Evolutionary conservation across 2,888 invertebrate species (phyloP), one percentile per base, ranked within the genome.

Genomic region (Hemicrepidius hirtus): DNA sequence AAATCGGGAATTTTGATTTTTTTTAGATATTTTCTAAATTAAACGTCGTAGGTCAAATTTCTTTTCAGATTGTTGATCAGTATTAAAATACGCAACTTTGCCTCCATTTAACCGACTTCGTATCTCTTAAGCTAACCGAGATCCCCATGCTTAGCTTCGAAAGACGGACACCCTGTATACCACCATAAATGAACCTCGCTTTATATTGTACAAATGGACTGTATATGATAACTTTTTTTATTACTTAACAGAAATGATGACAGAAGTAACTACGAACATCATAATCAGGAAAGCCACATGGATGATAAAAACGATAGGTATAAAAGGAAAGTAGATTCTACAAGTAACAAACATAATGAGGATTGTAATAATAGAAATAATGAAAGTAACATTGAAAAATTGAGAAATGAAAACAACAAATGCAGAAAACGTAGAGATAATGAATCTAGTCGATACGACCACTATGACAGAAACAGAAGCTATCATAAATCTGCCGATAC

Each of bases 351-450:
- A 63, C 72, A 71, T 62, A 66, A 66, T 50, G 60, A 16, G 20
- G 41, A 55, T 63, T 46, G 40, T 24, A 59, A 18, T 10, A 40
- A 69, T n/a, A 50, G 63, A 35, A 49, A 13, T 13, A 49, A 28
- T 3, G 28, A 46, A 41, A 44, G 32, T 44, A 71, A 63, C 46
- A n/a, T n/a, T n/a, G 66, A 69, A 32, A 68, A 59, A 60, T 40
- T 46, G 60, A 68, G 46, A 40, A 60, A 60, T 62, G 65, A 73
- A 7, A n/a, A 62, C 24, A 57, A 73, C n/a, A 71, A 68, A 55
- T 21, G 73, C 46, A 74, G 74, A n/a, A 64, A 69, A 10, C 13
- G 60, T 70, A 73, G 69, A 32, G 72, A 72, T 55, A 68, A 67
- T 28, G 71, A 68, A 13, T 64, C 68, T 16, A 44, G 68, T 73